phyloP scores from a whole-genome alignment of 2,797 vertebrate genomes.

The Poeciliopsis gracilis region DNA sequence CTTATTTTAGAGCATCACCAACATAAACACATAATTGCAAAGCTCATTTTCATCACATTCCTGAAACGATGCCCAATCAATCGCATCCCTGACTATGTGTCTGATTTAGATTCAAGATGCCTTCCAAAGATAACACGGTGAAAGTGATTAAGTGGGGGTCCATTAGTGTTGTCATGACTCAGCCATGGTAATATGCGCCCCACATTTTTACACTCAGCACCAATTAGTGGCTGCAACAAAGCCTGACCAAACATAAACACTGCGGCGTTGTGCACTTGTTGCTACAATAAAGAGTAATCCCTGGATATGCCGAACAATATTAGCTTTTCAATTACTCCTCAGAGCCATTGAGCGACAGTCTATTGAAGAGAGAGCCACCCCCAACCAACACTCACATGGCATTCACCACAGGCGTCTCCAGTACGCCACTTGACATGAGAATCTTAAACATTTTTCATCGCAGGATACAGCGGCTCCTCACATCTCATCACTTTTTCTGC shows the following conservation, averaged over 20 bases:
- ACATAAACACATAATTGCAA: constrained; percentile 34
- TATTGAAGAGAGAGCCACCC: constrained; percentile 70
- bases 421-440: constrained; percentile 60
- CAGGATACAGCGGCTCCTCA: constrained; percentile 44
- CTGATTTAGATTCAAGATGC: constrained; percentile 49
- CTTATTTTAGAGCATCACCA: constrained; percentile 40
- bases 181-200: constrained; percentile 55
- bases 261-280: constrained; percentile 78
- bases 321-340: constrained; percentile 83
- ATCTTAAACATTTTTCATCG: constrained; percentile 58
- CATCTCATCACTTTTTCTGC: constrained; percentile 26
- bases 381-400: constrained; percentile 16
- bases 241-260: constrained; percentile 79
- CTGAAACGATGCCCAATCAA: constrained; percentile 44
- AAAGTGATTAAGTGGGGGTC: constrained; percentile 53
- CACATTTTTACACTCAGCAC: constrained; percentile 74
- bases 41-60: constrained; percentile 46
- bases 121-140: constrained; percentile 58
- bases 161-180: constrained; percentile 61
- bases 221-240: constrained; percentile 79
- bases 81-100: constrained; percentile 29
- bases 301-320: constrained; percentile 81
- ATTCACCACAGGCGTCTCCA: constrained; percentile 52
- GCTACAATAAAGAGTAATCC: constrained; percentile 79
- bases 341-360: constrained; percentile 74